Evolutionary conservation across 2,113 vertebrate species (phyloP).

Genomic region (Tyrannus savana): DNA sequence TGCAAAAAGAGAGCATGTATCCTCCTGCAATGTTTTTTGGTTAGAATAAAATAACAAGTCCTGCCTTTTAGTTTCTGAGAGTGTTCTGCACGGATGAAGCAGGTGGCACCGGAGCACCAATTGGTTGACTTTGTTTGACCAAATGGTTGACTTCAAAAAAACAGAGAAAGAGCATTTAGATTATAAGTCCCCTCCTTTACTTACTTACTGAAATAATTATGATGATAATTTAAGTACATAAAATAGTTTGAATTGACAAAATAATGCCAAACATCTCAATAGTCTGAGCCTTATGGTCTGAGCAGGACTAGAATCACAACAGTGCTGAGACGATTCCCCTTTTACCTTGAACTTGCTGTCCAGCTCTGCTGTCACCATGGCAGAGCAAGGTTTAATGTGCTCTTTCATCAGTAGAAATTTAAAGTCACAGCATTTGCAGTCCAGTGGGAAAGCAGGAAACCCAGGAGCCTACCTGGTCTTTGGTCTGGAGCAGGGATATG

Average conservation of each 20-base stretch:
- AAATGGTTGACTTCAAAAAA: neutral
- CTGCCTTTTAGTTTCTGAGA: neutral
- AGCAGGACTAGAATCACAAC: neutral
- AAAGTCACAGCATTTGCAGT: neutral
- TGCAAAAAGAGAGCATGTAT: neutral
- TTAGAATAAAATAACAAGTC: neutral
- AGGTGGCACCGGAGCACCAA: neutral
- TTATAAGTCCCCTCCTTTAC: neutral
- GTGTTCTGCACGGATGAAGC: neutral
- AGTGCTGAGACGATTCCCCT: fast-evolving
- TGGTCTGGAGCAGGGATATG: neutral
- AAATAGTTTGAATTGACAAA: neutral
- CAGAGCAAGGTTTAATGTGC: neutral
- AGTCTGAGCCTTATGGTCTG: neutral
- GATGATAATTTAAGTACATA: neutral
- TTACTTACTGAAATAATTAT: neutral
- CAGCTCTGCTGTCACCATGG: neutral
- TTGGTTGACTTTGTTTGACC: neutral
- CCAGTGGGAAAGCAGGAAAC: neutral
- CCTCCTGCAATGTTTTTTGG: neutral
- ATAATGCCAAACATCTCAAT: neutral
- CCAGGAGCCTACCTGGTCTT: neutral
- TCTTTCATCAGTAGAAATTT: neutral
- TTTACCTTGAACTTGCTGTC: neutral
- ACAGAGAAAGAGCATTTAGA: neutral